Percentiles rank a stretch among this genome's conserved stretches.
Conservation (phyloP, 2,113 vertebrate species). For the Rhadina sibilatrix region DNA sequence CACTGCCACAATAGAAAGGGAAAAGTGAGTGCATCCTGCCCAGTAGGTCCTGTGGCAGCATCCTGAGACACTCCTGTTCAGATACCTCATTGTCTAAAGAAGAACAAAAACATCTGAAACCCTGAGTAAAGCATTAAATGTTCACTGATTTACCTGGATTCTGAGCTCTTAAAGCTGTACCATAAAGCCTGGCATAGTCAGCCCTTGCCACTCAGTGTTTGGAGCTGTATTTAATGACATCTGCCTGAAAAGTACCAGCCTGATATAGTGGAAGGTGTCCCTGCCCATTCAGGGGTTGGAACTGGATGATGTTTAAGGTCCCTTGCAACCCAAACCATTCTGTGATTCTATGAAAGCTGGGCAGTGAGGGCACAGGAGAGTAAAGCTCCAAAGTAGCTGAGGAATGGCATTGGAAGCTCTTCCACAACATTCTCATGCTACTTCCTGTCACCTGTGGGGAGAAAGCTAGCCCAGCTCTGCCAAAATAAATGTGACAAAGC, state of each 20-base stretch:
- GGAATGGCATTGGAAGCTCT: not conserved
- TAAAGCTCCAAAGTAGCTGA: not conserved
- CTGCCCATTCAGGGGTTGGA: not conserved
- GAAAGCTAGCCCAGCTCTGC: not conserved
- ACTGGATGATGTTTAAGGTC: not conserved
- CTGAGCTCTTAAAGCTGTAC: not conserved
- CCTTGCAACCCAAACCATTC: not conserved
- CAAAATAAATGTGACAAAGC: not conserved
- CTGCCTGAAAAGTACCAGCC: not conserved
- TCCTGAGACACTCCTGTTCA: accelerated
- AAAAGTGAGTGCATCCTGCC: not conserved
- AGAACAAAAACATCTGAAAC: not conserved
- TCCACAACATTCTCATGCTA: not conserved
- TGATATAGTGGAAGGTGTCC: not conserved
- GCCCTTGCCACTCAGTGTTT: not conserved
- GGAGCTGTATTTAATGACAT: not conserved
- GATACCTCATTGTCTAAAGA: not conserved
- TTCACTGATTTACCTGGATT: not conserved
- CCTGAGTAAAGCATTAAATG: not conserved
- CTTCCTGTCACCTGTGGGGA: not conserved
- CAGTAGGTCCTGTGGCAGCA: not conserved
- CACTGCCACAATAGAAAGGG: not conserved
- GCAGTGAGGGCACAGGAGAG: not conserved
- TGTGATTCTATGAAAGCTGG: not conserved
- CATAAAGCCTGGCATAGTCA: not conserved